These are phyloP conservation scores for Oenanthe oenanthe DNA, from an alignment of 2,113 vertebrate genomes.

Conservation along the genomic window DNA sequence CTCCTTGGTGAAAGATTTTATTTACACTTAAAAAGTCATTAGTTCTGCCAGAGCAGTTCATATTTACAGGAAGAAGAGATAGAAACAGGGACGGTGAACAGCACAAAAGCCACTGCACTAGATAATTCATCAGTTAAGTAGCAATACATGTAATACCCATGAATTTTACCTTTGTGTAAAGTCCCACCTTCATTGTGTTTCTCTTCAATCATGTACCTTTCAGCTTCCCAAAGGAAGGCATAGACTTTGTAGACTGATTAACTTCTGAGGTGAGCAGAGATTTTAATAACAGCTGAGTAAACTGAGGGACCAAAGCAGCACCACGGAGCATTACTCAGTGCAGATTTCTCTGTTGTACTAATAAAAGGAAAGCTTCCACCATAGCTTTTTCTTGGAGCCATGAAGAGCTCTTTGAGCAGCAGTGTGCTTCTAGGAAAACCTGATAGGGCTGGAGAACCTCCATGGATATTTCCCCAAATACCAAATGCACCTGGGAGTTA, in stretches of 20 bases:
- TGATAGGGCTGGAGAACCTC: neutral
- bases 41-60: neutral
- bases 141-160: neutral
- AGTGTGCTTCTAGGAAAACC: neutral
- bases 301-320: neutral
- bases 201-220: neutral
- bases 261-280: neutral
- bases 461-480: neutral
- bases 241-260: neutral
- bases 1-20: neutral
- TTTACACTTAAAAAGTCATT: neutral
- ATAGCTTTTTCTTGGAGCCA: neutral
- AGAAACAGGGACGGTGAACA: neutral
- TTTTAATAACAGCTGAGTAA: neutral
- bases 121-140: neutral
- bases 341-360: neutral
- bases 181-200: neutral
- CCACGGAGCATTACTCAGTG: neutral
- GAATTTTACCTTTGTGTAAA: neutral
- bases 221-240: neutral
- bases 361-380: neutral
- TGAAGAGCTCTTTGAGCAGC: neutral
- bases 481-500: neutral
- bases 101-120: neutral
- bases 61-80: neutral